Conservation (phyloP, 92 coral and sea anemone genomes). For the Heliopora coerulea region DNA sequence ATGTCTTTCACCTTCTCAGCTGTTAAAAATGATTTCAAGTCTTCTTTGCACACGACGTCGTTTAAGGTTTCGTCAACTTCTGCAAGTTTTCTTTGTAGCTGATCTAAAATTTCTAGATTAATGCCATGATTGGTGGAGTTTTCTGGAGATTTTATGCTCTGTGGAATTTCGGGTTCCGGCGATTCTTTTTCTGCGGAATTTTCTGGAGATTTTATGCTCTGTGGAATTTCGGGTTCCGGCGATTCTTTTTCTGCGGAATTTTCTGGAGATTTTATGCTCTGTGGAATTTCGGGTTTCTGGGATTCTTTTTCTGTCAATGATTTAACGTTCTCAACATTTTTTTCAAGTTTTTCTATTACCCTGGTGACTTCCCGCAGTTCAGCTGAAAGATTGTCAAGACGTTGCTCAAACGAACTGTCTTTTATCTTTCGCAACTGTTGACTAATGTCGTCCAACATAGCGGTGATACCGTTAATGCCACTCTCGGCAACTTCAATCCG, state of each 20-base stretch:
- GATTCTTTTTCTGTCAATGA: background rate
- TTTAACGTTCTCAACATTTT: background rate
- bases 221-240: background rate
- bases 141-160: too few species aligned
- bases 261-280: background rate
- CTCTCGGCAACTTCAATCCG: slow-evolving; percentile 78
- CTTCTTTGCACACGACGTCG: background rate
- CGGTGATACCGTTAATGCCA: slow-evolving; percentile 71
- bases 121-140: too few species aligned
- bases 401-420: slow-evolving; percentile 12
- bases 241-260: slow-evolving; percentile 13
- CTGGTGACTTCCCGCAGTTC: background rate
- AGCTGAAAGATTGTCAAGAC: slow-evolving; percentile 3
- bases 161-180: too few species aligned
- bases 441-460: slow-evolving; percentile 73
- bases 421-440: slow-evolving; percentile 63
- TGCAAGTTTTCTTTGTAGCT: background rate
- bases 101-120: too few species aligned
- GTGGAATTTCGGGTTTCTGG: background rate
- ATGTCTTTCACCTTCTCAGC: slow-evolving; percentile 26
- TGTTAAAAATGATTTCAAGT: slow-evolving; percentile 22
- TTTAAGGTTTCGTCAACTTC: background rate
- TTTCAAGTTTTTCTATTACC: background rate
- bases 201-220: too few species aligned
- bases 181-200: too few species aligned